Conservation (phyloP, 2,888 invertebrate genomes). For the Urechis unicinctus region DNA sequence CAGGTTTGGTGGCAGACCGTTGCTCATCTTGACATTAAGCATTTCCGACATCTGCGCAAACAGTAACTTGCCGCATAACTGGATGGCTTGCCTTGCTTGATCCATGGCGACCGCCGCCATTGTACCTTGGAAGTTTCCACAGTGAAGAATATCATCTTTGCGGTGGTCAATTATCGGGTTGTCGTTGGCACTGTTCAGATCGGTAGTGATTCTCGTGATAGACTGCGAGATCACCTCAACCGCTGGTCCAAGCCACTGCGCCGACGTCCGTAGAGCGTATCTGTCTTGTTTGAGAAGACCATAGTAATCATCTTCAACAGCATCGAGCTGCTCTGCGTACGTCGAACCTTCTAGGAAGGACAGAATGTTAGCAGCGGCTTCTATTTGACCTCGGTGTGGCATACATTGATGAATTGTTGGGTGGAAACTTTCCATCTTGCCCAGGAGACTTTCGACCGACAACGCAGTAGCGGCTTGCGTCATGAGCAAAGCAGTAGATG, state of each 20-base stretch:
- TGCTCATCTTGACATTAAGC: no score
- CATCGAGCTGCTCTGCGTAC: no score
- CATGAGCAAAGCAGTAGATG: constrained; percentile 17
- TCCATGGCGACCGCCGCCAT: constrained; percentile 28
- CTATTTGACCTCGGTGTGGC: constrained; percentile 20
- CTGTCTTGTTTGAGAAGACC: no score
- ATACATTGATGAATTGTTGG: constrained; percentile 19
- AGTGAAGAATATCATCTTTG: constrained; percentile 17
- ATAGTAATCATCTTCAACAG: no score
- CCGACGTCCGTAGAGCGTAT: no score
- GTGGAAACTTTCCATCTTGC: constrained; percentile 22
- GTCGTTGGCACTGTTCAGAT: no score
- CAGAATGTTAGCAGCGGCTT: constrained; percentile 16
- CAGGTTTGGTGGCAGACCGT: constrained; percentile 27
- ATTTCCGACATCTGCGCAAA: no score
- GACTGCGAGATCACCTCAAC: no score
- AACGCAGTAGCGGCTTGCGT: constrained; percentile 20
- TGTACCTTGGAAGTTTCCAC: constrained; percentile 29
- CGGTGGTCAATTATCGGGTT: no score
- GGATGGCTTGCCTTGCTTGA: constrained; percentile 24
- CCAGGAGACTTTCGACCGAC: constrained; percentile 15
- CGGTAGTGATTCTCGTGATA: no score
- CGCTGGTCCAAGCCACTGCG: no score
- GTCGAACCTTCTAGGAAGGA: no score
- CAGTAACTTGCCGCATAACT: constrained; percentile 28